Conservation (phyloP, 1,140 invertebrate species). For the Drosophila watanabei region DNA sequence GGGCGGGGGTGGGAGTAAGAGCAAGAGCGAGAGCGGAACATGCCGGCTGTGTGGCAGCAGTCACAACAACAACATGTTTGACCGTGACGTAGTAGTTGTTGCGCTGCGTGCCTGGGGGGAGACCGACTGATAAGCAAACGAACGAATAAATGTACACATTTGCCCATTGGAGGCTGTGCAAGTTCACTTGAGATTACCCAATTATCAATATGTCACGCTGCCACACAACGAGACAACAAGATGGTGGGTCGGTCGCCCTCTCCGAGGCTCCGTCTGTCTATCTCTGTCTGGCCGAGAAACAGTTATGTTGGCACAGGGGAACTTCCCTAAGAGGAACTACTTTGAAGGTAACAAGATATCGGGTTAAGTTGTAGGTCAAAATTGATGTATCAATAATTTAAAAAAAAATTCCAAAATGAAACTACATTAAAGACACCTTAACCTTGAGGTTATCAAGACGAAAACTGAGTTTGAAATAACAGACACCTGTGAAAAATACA, state of each 20-base stretch:
- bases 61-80: constrained; percentile 62
- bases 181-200: constrained; percentile 55
- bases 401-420: background rate
- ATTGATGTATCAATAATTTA: background rate
- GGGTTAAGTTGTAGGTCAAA: background rate
- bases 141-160: constrained; percentile 35
- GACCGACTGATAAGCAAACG: constrained; percentile 24
- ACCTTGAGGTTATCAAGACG: background rate
- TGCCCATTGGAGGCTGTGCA: constrained; percentile 30
- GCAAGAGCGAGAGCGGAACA: constrained; percentile 27
- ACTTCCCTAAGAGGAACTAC: background rate
- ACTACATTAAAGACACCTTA: background rate
- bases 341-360: background rate
- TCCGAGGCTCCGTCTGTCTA: constrained; percentile 13
- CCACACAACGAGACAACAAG: constrained; percentile 43
- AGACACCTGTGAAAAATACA: too few relatives aligned
- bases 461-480: background rate
- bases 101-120: constrained; percentile 43
- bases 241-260: constrained; percentile 24
- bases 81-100: constrained; percentile 66
- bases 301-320: constrained; percentile 40
- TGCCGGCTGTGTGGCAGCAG: constrained; percentile 55
- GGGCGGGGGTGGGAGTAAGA: background rate
- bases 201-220: constrained; percentile 53
- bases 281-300: constrained; percentile 28